phyloP scores from a whole-genome alignment of 2,797 vertebrate species.

The Oophaga sylvatica region DNA sequence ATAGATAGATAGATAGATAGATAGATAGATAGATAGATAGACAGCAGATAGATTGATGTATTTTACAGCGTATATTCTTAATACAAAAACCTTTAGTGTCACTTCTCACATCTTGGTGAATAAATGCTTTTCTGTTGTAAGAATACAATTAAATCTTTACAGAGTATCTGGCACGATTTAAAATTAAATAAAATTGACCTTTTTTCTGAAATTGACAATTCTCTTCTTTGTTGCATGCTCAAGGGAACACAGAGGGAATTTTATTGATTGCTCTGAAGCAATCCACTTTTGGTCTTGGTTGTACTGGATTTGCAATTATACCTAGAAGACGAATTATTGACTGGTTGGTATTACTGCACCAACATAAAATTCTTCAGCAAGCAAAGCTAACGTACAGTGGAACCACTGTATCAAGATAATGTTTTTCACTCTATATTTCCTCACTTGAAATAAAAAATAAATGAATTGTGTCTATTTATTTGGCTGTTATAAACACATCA shows the following conservation, averaged over 20 bases:
- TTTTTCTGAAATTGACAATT: slow-evolving; percentile 74
- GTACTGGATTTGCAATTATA: slow-evolving; percentile 82
- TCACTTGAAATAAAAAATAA: neutral
- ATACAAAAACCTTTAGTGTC: neutral
- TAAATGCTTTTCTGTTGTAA: slow-evolving; percentile 15
- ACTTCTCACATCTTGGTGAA: neutral
- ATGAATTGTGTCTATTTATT: neutral
- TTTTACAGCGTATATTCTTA: neutral
- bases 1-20: too few relatives aligned
- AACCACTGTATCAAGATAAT: slow-evolving; percentile 64
- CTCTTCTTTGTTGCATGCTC: slow-evolving; percentile 73
- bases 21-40: too few relatives aligned
- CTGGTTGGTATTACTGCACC: slow-evolving; percentile 77
- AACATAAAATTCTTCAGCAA: slow-evolving; percentile 72
- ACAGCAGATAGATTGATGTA: neutral
- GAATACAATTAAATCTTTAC: slow-evolving; percentile 28
- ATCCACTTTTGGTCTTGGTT: slow-evolving; percentile 79
- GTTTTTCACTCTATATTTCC: slow-evolving; percentile 29
- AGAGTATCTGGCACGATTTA: slow-evolving; percentile 64
- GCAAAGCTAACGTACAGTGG: slow-evolving; percentile 68
- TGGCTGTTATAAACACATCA: neutral
- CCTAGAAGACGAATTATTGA: slow-evolving; percentile 78
- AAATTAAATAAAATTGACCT: slow-evolving; percentile 75
- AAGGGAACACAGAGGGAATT: slow-evolving; percentile 75
- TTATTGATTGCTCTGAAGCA: slow-evolving; percentile 80